Evolutionary conservation across 2,888 invertebrate genomes (phyloP), one percentile per base, ranked within the genome.

Genomic region (Sipunculus nudus): DNA sequence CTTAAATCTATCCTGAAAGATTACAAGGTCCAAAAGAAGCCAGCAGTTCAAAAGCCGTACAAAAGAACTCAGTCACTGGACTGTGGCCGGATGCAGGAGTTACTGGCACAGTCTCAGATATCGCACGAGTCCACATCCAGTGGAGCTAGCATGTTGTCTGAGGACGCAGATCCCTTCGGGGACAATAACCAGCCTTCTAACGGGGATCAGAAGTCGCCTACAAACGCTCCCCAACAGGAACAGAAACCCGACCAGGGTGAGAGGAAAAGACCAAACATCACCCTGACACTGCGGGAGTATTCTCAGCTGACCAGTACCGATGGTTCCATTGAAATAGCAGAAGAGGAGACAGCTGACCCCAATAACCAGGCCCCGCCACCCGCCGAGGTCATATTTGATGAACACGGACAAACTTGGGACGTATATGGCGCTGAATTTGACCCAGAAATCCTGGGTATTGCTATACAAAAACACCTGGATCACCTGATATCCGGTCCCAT

Each of bases 401-500:
- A 74, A 45, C 41, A 65, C 31, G 73, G 73, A n/a, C 73, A 74
- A 50, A 74, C 73, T 5, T 73, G 73, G 73, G 73, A 72, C 41
- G 73, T 73, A 0, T 73, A 73, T 57, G 73, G 73, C 21, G 73
- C 73, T 1, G 73, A 73, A 31, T 66, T 73, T 46, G 73, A 73
- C 54, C 73, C 73, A 8, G 70, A 74, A 39, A 61, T 73, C 4
- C 59, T 73, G 5, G 73, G 72, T 3, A 48, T 55, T 13, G 73
- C 73, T 45, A 73, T 73, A 25, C 72, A 73, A 45, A 43, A 58
- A 13, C 73, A 73, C 57, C 57, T 73, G 39, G 61, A 64, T 41
- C 52, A 58, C 32, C 45, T 70, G 31, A 70, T 70, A 57, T 26
- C 38, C 19, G 26, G 45, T 62, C 46, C 85, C 16, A 84, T 85